phyloP scores from a whole-genome alignment of 2,113 vertebrate genomes.

The Scortum barcoo region DNA sequence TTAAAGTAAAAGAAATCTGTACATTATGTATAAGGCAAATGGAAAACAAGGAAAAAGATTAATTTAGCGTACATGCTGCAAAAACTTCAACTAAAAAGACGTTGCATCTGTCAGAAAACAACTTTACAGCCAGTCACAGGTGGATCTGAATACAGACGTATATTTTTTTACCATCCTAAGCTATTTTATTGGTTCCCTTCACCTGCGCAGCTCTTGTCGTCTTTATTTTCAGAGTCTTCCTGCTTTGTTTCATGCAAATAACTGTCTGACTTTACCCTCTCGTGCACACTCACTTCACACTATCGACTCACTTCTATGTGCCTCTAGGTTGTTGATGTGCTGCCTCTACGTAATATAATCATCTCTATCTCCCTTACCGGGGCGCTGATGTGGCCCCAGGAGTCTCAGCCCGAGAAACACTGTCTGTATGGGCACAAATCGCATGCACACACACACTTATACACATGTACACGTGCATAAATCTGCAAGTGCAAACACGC shows the following conservation, averaged over 20 bases:
- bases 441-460: slow-evolving; percentile 2
- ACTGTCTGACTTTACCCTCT: slow-evolving; percentile 25
- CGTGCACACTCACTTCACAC: neutral
- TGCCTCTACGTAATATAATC: slow-evolving; percentile 31
- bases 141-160: slow-evolving; percentile 36
- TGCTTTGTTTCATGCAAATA: slow-evolving; percentile 36
- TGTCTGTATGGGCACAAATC: slow-evolving; percentile 28
- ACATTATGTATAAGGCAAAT: neutral
- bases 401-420: slow-evolving; percentile 31
- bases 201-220: slow-evolving; percentile 1
- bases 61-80: neutral
- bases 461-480: neutral
- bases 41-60: neutral
- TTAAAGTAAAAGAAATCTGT: neutral
- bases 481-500: slow-evolving; percentile 32
- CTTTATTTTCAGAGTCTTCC: slow-evolving; percentile 20
- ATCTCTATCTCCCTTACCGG: slow-evolving; percentile 7
- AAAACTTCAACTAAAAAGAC: neutral
- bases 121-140: neutral
- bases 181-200: slow-evolving; percentile 15
- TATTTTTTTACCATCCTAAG: neutral
- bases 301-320: too few species aligned
- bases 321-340: slow-evolving; percentile 12
- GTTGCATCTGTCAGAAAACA: slow-evolving; percentile 9
- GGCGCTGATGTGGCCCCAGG: slow-evolving; percentile 16